Evolutionary conservation across 2,113 vertebrate species (phyloP), one percentile per base, ranked within the genome.

Genomic region (Centropristis striata): DNA sequence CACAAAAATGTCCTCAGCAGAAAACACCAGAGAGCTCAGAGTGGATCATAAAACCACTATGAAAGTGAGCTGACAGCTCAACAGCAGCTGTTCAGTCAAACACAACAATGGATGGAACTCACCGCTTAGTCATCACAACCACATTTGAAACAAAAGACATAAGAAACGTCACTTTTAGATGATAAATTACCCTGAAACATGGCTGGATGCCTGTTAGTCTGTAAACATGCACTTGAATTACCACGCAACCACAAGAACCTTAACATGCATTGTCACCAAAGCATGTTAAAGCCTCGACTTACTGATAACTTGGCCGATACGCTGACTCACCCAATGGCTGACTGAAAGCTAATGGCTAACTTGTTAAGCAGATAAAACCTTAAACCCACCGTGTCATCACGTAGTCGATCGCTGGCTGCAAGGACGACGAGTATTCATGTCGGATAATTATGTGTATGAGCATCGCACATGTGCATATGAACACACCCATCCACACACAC

Each of bases 21-120:
- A 44, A 54, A 60, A 15, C 21, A n/a, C 5, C 55, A 16, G 42
- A 37, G 67, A 57, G 68, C 60, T 42, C n/a, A 2, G 25, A 51
- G 37, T 27, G 39, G 25, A 83, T 85, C 75, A 77, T 21, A 49
- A 82, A 86, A 58, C 63, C 86, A 77, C 78, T 60, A 13, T 73
- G 58, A 78, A 73, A 75, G 69, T 36, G 57, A 79, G 75, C 46
- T 39, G 86, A 69, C 75, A 77, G 79, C 37, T 14, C 57, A 15
- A 44, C 67, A 42, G 71, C 74, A 66, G 72, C 79, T 41, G 72
- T 39, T 79, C 78, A 27, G 57, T 81, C 75, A 46, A 41, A 81
- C 14, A 8, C 41, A 44, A 81, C 74, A 75, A 83, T 68, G 64
- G 65, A 47, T 71, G 69, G 37, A 88, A 77, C 59, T 65, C 64